Evolutionary conservation across 2,113 vertebrate genomes (phyloP).

Genomic region (Chitala chitala): DNA sequence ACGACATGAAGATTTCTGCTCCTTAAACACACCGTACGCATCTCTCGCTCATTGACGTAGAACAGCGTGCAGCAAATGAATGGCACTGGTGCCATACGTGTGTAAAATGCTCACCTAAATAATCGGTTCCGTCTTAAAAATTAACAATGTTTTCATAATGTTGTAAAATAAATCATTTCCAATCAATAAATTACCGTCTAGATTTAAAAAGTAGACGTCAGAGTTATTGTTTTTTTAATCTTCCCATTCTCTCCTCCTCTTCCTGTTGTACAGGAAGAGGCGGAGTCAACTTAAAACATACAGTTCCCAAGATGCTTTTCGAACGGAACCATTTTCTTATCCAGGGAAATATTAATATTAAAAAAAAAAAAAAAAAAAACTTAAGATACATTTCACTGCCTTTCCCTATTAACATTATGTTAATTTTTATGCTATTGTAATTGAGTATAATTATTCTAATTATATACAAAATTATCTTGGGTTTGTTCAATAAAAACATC

Average conservation of each 20-base stretch:
- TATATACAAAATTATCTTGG: no score
- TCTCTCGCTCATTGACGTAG: conserved; percentile 22
- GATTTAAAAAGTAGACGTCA: conserved; percentile 21
- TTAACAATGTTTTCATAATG: neutral
- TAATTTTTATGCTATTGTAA: no score
- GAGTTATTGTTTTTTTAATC: conserved; percentile 23
- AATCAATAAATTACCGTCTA: conserved; percentile 4
- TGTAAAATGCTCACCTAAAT: conserved; percentile 1
- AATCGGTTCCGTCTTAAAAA: neutral
- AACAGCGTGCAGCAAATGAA: conserved; percentile 24
- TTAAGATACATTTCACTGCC: no score
- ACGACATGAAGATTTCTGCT: neutral
- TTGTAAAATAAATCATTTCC: neutral
- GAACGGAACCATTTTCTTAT: conserved; percentile 3
- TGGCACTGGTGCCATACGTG: conserved; percentile 7
- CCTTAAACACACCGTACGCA: neutral
- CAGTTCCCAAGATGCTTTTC: conserved; percentile 36
- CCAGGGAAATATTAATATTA: neutral
- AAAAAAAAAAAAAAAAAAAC: neutral
- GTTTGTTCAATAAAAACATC: no score
- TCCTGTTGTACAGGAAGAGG: conserved; percentile 40
- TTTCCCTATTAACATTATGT: no score
- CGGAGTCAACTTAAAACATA: conserved; percentile 12
- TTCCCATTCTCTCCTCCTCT: conserved; percentile 35
- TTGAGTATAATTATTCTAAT: no score